These are phyloP conservation scores for Holcopasites calliopsidis DNA, from an alignment of 1,140 invertebrate genomes.

Conservation along the genomic window DNA sequence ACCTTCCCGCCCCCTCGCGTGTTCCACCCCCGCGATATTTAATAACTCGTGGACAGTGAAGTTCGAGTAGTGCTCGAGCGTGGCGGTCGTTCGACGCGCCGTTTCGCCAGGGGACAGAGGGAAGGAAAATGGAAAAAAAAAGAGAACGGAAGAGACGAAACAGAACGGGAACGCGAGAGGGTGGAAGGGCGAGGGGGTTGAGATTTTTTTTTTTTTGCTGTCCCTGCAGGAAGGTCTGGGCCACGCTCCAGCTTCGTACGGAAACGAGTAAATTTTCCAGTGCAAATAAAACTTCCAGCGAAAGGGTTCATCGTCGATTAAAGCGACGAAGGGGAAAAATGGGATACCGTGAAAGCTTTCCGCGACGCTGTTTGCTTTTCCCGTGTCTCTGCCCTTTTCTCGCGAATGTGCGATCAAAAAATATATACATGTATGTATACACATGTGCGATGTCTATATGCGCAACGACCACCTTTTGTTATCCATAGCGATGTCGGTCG, in stretches of 20 bases:
- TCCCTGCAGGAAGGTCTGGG: conserved; percentile 8
- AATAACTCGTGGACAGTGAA: conserved; percentile 18
- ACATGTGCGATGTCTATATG: neutral
- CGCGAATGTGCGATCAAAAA: conserved; percentile 11
- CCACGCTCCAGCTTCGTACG: conserved; percentile 31
- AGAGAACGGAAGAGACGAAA: neutral
- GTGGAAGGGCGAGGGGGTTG: neutral
- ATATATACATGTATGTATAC: neutral
- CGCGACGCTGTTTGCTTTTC: conserved; percentile 32
- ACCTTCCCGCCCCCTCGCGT: neutral
- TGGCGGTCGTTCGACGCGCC: neutral
- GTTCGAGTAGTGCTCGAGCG: conserved; percentile 3
- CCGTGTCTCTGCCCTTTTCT: conserved; percentile 3
- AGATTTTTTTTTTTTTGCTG: conserved; percentile 31
- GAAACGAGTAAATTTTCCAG: conserved; percentile 64
- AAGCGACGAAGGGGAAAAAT: conserved; percentile 40
- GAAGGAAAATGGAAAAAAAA: neutral
- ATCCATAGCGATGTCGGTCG: neutral
- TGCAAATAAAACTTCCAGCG: conserved; percentile 58
- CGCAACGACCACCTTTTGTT: neutral
- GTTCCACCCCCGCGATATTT: neutral
- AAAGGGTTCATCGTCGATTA: conserved; percentile 49
- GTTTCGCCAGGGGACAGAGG: neutral
- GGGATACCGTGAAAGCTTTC: conserved; percentile 40
- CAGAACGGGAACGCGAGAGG: neutral